Evolutionary conservation across 2,113 vertebrate species (phyloP).

Genomic region (Rhinoderma darwinii): DNA sequence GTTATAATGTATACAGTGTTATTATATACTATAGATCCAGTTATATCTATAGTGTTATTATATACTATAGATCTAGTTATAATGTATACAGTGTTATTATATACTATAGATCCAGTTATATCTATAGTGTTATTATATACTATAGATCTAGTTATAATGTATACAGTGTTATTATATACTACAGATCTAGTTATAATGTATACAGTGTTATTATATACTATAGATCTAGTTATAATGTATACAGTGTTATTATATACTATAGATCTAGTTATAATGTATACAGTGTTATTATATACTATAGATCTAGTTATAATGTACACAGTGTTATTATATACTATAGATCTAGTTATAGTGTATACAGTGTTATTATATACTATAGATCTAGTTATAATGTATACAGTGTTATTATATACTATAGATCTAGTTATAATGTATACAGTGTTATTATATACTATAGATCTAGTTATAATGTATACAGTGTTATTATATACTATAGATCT

Average conservation of each 20-base stretch:
- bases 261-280: neutral
- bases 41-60: neutral
- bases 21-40: neutral
- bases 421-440: neutral
- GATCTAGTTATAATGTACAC: neutral
- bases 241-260: neutral
- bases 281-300: neutral
- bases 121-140: neutral
- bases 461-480: neutral
- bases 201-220: neutral
- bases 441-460: neutral
- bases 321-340: neutral
- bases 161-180: neutral
- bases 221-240: neutral
- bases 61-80: neutral
- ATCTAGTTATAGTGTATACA: neutral
- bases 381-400: neutral
- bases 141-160: neutral
- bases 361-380: neutral
- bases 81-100: neutral
- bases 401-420: neutral
- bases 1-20: neutral
- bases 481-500: neutral
- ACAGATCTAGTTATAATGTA: neutral
- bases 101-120: neutral